Evolutionary conservation across 2,888 invertebrate species (phyloP).

Genomic region (Melanargia galathea): DNA sequence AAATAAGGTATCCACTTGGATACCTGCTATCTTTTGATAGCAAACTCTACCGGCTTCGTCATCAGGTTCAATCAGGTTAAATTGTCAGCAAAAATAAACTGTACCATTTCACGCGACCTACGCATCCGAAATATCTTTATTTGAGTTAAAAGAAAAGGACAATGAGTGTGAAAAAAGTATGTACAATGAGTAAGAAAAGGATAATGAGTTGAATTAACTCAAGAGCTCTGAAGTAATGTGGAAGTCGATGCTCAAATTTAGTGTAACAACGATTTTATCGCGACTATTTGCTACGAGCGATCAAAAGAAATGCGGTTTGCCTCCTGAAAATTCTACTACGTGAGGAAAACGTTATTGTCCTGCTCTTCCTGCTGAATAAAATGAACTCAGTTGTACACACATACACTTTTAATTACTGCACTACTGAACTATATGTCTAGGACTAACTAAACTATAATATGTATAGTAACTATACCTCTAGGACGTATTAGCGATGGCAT

Average conservation of each 20-base stretch:
- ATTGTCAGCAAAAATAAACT: not conserved
- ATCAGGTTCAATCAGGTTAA: not conserved
- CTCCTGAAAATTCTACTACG: not conserved
- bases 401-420: too few relatives aligned
- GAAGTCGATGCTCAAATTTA: not conserved
- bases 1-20: too few relatives aligned
- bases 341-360: not conserved
- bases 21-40: too few relatives aligned
- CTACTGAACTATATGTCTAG: too few relatives aligned
- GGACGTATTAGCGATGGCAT: too few relatives aligned
- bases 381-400: not conserved
- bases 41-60: not conserved
- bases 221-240: not conserved
- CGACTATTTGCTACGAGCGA: slow-evolving; percentile 5
- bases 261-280: not conserved
- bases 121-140: slow-evolving; percentile 2
- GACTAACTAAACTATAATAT: too few relatives aligned
- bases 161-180: not conserved
- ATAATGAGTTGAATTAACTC: not conserved
- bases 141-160: not conserved
- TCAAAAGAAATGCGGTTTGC: not conserved
- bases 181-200: too few relatives aligned
- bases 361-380: not conserved
- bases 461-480: too few relatives aligned
- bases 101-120: not conserved